A percentile compares a stretch with the other conserved stretches of the same genome.
Evolutionary conservation across 2,113 vertebrate species (phyloP).

Genomic region (Collichthys lucidus): DNA sequence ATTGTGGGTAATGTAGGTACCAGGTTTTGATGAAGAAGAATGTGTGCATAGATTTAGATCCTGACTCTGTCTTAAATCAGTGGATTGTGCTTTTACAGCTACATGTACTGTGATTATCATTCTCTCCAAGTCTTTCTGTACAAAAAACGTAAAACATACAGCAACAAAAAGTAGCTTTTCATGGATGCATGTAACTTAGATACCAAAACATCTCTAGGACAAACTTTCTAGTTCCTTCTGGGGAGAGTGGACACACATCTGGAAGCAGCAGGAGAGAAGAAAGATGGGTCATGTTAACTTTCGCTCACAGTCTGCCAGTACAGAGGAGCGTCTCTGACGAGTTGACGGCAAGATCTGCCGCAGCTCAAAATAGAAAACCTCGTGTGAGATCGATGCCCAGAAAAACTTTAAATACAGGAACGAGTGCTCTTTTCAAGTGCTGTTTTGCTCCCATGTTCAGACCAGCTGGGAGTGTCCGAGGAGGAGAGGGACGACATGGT

Average conservation of each 20-base stretch:
- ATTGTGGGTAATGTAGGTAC: no score
- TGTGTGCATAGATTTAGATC: no score
- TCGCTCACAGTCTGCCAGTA: neutral
- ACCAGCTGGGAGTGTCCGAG: constrained; percentile 87
- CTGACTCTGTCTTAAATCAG: no score
- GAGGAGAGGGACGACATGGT: constrained; percentile 87
- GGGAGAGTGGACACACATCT: neutral
- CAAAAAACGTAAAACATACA: no score
- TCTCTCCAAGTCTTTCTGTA: neutral
- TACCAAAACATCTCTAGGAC: neutral
- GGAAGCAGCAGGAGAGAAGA: neutral
- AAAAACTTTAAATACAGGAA: neutral
- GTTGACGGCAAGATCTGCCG: neutral
- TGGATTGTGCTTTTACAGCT: neutral
- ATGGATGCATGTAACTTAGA: neutral
- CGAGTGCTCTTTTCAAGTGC: neutral
- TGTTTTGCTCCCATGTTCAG: constrained; percentile 72
- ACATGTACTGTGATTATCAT: neutral
- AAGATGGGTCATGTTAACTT: neutral
- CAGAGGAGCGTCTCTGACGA: neutral
- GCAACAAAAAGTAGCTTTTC: neutral
- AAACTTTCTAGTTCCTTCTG: no score
- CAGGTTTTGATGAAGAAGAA: no score
- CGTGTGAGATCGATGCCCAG: neutral
- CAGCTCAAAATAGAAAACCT: constrained; percentile 31